These are phyloP conservation scores for Margaritifera margaritifera DNA, from an alignment of 2,888 invertebrate genomes.

Conservation along the genomic window DNA sequence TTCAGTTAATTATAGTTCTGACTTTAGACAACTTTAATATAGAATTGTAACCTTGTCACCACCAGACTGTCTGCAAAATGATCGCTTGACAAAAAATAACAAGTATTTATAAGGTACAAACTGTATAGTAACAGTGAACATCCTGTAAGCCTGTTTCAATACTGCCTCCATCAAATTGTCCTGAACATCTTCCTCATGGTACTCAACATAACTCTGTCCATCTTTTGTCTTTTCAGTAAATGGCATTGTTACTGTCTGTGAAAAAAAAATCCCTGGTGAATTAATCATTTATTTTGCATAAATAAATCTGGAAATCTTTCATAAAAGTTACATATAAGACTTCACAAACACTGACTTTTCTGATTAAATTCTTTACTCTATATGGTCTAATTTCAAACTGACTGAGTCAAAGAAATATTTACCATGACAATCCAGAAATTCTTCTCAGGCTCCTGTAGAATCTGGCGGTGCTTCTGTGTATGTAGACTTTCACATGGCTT, in stretches of 20 bases:
- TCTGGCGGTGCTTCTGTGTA: slow-evolving; percentile 87
- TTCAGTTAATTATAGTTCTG: too few relatives aligned
- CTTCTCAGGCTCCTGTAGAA: slow-evolving; percentile 90
- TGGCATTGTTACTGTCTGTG: slow-evolving; percentile 80
- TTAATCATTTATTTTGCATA: too few relatives aligned
- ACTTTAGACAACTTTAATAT: too few relatives aligned
- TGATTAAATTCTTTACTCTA: not conserved
- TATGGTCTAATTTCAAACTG: not conserved
- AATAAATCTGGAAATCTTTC: too few relatives aligned
- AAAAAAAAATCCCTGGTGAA: slow-evolving; percentile 1
- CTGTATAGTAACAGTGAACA: slow-evolving; percentile 77
- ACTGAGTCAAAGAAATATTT: slow-evolving; percentile 7
- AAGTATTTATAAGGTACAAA: too few relatives aligned
- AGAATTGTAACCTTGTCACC: too few relatives aligned
- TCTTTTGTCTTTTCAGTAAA: slow-evolving; percentile 80
- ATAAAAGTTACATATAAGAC: too few relatives aligned
- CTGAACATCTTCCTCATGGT: slow-evolving; percentile 86
- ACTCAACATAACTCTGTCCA: slow-evolving; percentile 81
- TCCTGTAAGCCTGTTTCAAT: slow-evolving; percentile 84
- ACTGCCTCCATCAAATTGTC: slow-evolving; percentile 83
- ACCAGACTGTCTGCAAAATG: too few relatives aligned
- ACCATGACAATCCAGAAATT: slow-evolving; percentile 95
- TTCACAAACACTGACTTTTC: not conserved
- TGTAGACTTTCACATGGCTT: slow-evolving; percentile 88
- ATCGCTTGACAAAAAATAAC: too few relatives aligned